Evolutionary conservation across 2,888 invertebrate species (phyloP).

Genomic region (Drosophila multiciliata): DNA sequence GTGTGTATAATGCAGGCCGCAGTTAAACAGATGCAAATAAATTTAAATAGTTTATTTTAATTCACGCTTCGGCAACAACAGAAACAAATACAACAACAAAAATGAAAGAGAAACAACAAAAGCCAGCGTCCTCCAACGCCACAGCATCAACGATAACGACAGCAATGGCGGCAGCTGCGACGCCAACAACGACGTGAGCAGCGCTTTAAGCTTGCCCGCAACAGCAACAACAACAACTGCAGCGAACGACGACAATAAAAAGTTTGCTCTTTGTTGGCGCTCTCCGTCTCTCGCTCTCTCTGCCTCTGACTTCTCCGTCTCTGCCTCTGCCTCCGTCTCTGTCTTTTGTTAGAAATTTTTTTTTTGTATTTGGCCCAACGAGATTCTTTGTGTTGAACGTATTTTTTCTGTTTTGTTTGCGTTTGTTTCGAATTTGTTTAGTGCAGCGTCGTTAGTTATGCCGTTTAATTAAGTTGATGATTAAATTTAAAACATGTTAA

Average conservation of each 20-base stretch:
- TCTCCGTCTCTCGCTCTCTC: conserved; percentile 31
- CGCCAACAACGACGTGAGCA: conserved; percentile 48
- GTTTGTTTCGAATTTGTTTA: conserved; percentile 73
- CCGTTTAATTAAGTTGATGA: conserved; percentile 79
- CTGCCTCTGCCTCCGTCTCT: conserved; percentile 41
- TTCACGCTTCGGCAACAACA: conserved; percentile 78
- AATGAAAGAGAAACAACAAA: conserved; percentile 54
- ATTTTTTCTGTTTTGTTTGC: conserved; percentile 44
- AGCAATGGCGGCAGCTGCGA: conserved; percentile 58
- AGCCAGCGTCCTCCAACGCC: conserved; percentile 60
- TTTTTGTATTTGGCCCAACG: conserved; percentile 46
- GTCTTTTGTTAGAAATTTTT: conserved; percentile 60
- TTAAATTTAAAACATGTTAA: conserved; percentile 74
- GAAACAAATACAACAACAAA: conserved; percentile 41
- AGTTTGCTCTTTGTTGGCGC: conserved; percentile 63
- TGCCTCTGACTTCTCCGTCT: conserved; percentile 43
- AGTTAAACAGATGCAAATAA: conserved; percentile 80
- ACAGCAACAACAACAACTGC: conserved; percentile 29
- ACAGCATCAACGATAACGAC: conserved; percentile 29
- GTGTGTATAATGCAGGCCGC: conserved; percentile 75
- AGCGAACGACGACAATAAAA: conserved; percentile 29
- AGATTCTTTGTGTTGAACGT: conserved; percentile 58
- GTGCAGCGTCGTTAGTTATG: conserved; percentile 80
- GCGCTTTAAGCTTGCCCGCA: conserved; percentile 63
- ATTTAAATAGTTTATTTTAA: conserved; percentile 83